These are phyloP conservation scores for Zapus hudsonius DNA, from an alignment of 2,113 vertebrate species.

Conservation along the genomic window DNA sequence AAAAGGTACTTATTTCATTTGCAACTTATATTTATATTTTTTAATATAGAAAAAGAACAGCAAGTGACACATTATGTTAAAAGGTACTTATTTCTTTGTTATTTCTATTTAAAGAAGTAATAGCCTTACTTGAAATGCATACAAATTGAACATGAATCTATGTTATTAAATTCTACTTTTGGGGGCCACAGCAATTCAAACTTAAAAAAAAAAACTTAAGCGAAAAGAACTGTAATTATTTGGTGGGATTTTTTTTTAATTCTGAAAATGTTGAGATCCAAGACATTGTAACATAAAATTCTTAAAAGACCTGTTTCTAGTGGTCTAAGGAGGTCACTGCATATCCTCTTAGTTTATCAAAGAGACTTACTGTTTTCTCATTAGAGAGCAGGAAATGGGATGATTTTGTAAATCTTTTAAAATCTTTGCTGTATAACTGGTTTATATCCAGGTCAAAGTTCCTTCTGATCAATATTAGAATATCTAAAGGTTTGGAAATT, in stretches of 20 bases:
- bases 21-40: conserved; percentile 71
- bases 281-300: not conserved
- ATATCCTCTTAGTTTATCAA: not conserved
- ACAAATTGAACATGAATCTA: conserved; percentile 61
- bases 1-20: conserved; percentile 76
- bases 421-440: not conserved
- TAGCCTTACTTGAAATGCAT: conserved; percentile 72
- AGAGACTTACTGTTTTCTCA: not conserved
- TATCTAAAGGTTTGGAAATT: not conserved
- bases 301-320: not conserved
- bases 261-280: not conserved
- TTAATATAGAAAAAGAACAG: conserved; percentile 68
- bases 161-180: conserved; percentile 69
- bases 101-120: conserved; percentile 76
- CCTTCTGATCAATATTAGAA: not conserved
- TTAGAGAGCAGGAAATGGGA: not conserved
- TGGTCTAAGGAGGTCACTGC: conserved; percentile 3
- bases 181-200: conserved; percentile 23
- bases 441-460: not conserved
- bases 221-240: conserved; percentile 46
- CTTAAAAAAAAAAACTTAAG: not conserved
- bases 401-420: not conserved
- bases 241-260: not conserved
- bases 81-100: conserved; percentile 78
- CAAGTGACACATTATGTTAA: conserved; percentile 76